Base-by-base conservation (phyloP, 2,888 invertebrate species). In the Pristionchus mayeri region DNA sequence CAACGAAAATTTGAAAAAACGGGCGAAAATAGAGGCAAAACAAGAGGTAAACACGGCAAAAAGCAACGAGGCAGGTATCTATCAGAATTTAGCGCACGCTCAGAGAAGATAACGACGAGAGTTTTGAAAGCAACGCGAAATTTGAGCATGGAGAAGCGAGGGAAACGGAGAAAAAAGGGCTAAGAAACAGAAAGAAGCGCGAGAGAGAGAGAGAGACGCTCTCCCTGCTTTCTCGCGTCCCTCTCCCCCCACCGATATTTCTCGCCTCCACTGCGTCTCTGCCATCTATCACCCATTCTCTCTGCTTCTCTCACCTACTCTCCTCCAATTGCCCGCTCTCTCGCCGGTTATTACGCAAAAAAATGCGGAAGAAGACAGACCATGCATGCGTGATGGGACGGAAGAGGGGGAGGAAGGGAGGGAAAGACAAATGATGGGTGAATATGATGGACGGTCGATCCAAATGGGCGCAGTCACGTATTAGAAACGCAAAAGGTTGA, bases 101-200 rank as follows among this genome's bases (percentile, higher is more conserved):
- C 63, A 63, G 63, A 30, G 24, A n/a, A n/a, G 63, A 63, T 63
- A 63, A 63, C 30, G 13, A n/a, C n/a, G 27, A n/a, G 27, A 30
- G 57, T 63, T 63, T 63, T 63, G 63, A 63, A 63, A 63, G 63
- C 63, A n/a, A 13, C 13, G 63, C 63, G 63, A 63, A 63, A 63
- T 30, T 37, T 67, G 67, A 71, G 30, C 37, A n/a, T 4, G n/a
- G 13, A 18, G 21, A 54, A n/a, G 54, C 54, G 54, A 54, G 37
- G 4, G 71, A 34, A 63, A 30, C 34, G 24, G 3, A 9, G 57
- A 57, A 57, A 57, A 57, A 11, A n/a, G 57, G 27, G 27, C n/a
- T 18, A 24, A 13, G n/a, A n/a, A 67, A 37, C 16, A n/a, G 71
- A 37, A 24, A 37, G 71, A 71, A 71, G n/a, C n/a, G 71, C 40